Conservation (phyloP, 2,888 invertebrate species). For the Penaeus monodon region DNA sequence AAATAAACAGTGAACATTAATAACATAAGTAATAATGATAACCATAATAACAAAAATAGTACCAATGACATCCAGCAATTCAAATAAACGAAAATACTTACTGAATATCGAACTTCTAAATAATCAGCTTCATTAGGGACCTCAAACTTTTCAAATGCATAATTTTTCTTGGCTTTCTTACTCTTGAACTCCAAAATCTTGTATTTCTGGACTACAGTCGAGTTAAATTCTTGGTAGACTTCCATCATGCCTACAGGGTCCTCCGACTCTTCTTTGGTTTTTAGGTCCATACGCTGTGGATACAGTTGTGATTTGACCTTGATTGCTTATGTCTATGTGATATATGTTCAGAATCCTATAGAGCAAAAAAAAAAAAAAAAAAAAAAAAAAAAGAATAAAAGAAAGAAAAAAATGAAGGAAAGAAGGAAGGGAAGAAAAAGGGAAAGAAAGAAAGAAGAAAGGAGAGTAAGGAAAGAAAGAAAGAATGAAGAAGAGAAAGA, state of each 20-base stretch:
- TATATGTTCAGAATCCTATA: too few species aligned
- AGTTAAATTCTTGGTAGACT: slow-evolving; percentile 90
- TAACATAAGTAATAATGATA: too few species aligned
- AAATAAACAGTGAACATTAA: too few species aligned
- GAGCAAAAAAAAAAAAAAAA: too few species aligned
- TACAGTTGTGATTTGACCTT: not conserved
- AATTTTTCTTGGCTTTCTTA: slow-evolving; percentile 83
- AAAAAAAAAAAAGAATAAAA: too few species aligned
- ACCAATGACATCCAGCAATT: not conserved
- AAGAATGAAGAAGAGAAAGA: too few species aligned
- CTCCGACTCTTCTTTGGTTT: slow-evolving; percentile 73
- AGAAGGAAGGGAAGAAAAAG: too few species aligned
- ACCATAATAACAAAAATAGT: not conserved
- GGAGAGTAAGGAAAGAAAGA: too few species aligned
- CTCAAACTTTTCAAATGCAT: slow-evolving; percentile 85
- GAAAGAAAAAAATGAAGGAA: too few species aligned
- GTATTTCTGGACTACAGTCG: slow-evolving; percentile 78
- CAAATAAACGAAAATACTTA: slow-evolving; percentile 72
- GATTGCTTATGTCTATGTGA: not conserved
- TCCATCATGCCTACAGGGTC: slow-evolving; percentile 81
- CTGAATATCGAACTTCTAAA: slow-evolving; percentile 89
- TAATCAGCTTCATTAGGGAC: slow-evolving; percentile 91
- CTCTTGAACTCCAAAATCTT: slow-evolving; percentile 85
- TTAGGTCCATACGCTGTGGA: slow-evolving; percentile 67
- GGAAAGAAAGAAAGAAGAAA: too few species aligned